phyloP scores from a whole-genome alignment of 30 jellyfish, hydroid and myxozoan species.

The Nemopilema nomurai region DNA sequence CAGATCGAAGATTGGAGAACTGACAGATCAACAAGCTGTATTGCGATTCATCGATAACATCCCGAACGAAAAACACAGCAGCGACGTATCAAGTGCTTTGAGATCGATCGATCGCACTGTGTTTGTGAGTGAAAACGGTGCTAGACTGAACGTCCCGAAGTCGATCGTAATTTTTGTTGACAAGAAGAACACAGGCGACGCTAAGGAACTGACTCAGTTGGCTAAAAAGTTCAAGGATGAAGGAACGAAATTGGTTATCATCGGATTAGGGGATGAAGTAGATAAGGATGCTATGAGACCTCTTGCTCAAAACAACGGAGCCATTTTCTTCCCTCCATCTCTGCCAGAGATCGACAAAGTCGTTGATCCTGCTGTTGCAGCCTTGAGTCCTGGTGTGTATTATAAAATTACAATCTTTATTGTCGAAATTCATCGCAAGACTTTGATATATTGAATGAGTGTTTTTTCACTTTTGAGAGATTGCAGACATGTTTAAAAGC shows the following conservation, averaged over 20 bases:
- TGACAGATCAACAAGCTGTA: slow-evolving; percentile 11
- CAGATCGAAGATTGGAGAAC: slow-evolving; percentile 45
- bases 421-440: no score
- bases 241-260: slow-evolving; percentile 71
- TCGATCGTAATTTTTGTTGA: slow-evolving; percentile 82
- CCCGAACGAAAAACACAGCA: slow-evolving; percentile 38
- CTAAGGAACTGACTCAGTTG: slow-evolving; percentile 40
- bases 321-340: slow-evolving; percentile 88
- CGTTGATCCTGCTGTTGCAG: slow-evolving; percentile 60
- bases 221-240: slow-evolving; percentile 72
- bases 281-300: slow-evolving; percentile 36
- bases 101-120: slow-evolving; percentile 63
- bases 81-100: slow-evolving; percentile 60
- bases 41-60: slow-evolving; percentile 4
- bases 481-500: no score
- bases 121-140: slow-evolving; percentile 76
- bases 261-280: slow-evolving; percentile 73
- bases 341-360: slow-evolving; percentile 58
- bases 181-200: slow-evolving; percentile 50
- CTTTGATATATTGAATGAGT: no score
- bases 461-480: no score
- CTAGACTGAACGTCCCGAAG: slow-evolving; percentile 71
- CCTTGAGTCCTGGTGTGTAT: slow-evolving; percentile 74
- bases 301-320: slow-evolving; percentile 51
- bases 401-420: no score